These are phyloP conservation scores for Caprella mutica DNA, from an alignment of 2,888 invertebrate species.

Conservation along the genomic window DNA sequence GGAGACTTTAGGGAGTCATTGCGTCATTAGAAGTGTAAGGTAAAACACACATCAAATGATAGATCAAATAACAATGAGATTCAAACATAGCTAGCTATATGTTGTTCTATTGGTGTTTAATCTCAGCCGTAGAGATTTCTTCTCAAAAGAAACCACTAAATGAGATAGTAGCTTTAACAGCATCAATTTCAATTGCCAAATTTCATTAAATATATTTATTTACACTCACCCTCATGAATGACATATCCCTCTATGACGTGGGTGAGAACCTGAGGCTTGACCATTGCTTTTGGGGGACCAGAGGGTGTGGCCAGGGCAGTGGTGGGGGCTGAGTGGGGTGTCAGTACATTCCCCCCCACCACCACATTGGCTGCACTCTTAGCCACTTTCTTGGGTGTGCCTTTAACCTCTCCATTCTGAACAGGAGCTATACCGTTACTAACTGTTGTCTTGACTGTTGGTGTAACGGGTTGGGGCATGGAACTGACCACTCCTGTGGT, in stretches of 20 bases:
- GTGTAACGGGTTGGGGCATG: background rate
- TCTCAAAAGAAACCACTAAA: too few relatives aligned
- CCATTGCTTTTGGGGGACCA: slow-evolving; percentile 69
- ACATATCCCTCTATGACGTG: slow-evolving; percentile 95
- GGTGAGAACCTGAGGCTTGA: slow-evolving; percentile 86
- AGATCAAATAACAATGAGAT: too few relatives aligned
- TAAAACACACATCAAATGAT: too few relatives aligned
- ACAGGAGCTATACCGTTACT: background rate
- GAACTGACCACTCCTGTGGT: background rate
- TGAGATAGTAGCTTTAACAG: too few relatives aligned
- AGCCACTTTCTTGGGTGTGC: too few relatives aligned
- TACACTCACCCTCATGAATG: slow-evolving; percentile 66
- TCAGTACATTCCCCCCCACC: background rate
- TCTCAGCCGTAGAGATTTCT: too few relatives aligned
- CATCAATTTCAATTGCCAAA: background rate
- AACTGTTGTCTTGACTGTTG: background rate
- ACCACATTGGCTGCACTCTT: too few relatives aligned
- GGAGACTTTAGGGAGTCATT: background rate
- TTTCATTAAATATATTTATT: background rate
- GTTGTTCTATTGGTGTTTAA: too few relatives aligned
- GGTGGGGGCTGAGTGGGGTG: background rate
- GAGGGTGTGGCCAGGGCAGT: background rate
- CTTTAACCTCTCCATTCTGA: too few relatives aligned
- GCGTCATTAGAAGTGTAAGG: too few relatives aligned
- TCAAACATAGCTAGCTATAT: too few relatives aligned